phyloP scores from a whole-genome alignment of 2,888 invertebrate genomes.

The Acholoe squamosa region DNA sequence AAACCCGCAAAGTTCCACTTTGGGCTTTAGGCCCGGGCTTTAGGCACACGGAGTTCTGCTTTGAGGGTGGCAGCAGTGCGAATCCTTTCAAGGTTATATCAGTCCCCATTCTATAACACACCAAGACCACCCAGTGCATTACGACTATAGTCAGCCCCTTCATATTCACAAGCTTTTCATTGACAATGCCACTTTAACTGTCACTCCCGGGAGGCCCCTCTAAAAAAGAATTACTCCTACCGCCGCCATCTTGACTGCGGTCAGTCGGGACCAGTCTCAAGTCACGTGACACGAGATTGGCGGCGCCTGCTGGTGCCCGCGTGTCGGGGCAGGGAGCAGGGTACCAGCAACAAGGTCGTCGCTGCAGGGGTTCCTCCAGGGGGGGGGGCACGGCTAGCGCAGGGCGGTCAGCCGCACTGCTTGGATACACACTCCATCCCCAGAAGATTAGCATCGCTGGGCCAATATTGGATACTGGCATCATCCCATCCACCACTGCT shows the following conservation, averaged over 20 bases:
- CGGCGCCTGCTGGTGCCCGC: neutral
- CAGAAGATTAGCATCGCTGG: constrained; percentile 52
- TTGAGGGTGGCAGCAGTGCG: no score
- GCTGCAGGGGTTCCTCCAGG: neutral
- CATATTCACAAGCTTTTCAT: neutral
- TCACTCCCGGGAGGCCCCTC: neutral
- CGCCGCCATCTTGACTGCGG: constrained; percentile 34
- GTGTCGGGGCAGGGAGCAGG: neutral
- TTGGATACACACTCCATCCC: constrained; percentile 57
- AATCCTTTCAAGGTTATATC: no score
- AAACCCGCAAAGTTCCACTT: no score
- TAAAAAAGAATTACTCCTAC: neutral
- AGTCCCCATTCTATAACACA: neutral
- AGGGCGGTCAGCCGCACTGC: constrained; percentile 29
- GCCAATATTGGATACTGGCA: constrained; percentile 39
- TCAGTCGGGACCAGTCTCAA: neutral
- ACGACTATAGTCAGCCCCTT: neutral
- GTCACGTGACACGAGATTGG: constrained; percentile 49
- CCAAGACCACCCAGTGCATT: neutral
- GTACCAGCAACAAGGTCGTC: neutral
- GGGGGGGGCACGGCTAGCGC: neutral
- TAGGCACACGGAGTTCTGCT: no score
- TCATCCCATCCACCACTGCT: constrained; percentile 11
- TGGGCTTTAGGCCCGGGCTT: no score
- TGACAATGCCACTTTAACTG: constrained; percentile 36